A percentile compares a stretch with the other conserved stretches of the same genome.
Conservation (phyloP, 2,797 vertebrate genomes). For the Coracias cyanogaster region DNA sequence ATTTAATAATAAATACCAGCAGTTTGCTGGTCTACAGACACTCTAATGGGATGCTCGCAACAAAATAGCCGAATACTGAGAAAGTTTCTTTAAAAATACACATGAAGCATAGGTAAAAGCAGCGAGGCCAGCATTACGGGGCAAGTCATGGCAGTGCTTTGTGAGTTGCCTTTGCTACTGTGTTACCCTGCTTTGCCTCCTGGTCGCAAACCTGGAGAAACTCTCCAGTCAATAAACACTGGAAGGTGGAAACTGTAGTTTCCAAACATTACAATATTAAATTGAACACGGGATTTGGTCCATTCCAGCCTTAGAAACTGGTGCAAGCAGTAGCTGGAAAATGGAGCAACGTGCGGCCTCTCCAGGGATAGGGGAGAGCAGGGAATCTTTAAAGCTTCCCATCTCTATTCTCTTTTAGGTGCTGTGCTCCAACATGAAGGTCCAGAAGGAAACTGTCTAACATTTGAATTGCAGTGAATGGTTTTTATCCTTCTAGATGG, state of each 20-base stretch:
- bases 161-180: neutral
- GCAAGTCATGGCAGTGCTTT: neutral
- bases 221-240: neutral
- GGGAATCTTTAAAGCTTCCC: neutral
- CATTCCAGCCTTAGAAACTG: neutral
- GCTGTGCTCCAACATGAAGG: neutral
- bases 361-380: rapidly evolving
- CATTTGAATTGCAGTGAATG: neutral
- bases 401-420: neutral
- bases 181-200: neutral
- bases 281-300: neutral
- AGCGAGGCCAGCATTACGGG: rapidly evolving
- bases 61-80: neutral
- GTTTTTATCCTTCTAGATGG: neutral
- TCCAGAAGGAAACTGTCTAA: neutral
- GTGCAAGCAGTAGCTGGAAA: neutral
- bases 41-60: neutral
- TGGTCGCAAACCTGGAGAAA: neutral
- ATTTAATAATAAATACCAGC: neutral
- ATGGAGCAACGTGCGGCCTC: neutral
- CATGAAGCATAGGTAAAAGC: rapidly evolving
- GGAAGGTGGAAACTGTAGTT: neutral
- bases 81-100: neutral
- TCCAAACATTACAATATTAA: neutral
- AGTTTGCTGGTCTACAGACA: neutral